Base-by-base conservation (phyloP, 2,797 vertebrate species). In the Enteromius fasciolatus region DNA sequence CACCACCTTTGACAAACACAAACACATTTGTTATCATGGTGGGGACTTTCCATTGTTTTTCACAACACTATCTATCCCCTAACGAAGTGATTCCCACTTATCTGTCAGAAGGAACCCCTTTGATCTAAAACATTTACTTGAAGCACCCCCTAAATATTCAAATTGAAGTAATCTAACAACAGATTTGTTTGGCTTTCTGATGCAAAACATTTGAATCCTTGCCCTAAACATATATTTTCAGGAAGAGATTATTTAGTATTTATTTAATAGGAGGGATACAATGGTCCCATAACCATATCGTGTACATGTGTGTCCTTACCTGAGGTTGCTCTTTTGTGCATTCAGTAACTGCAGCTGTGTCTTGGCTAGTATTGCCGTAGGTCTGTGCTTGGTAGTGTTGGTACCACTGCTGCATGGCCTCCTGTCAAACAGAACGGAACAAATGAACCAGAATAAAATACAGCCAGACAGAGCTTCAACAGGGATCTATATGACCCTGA, bases 351-450 rank as follows among this genome's bases (percentile, higher is more conserved):
- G 85, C 87, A 86, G 88, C 86, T 79, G 82, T 86, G 59, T 95
- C 94, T 86, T 93, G 94, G 46, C 89, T 89, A 74, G 88, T 87
- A 3, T 90, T 85, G 83, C 39, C 90, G 86, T 95, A 95, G 82
- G 81, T 88, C 89, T 95, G 94, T 69, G 93, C 91, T 83, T 95
- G 94, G 86, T 93, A 96, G 78, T 94, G 94, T 85, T 96, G 94
- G 92, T 95, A 96, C 94, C 94, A 96, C 77, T 96, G 94, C 91
- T 95, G 95, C 89, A 93, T 92, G 91, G 93, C 93, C 87, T 96
- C 95, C 94, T 95, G 82, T n/a, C 83, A 73, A 11, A 87, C 66
- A 57, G 48, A 76, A 63, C 36, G 31, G 46, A 66, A 81, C 59
- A 23, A 44, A 44, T 36, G 20, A 57, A 78, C 59, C 41, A 52